Base-by-base conservation (phyloP, 2,888 invertebrate genomes). In the Brachyptera putata region DNA sequence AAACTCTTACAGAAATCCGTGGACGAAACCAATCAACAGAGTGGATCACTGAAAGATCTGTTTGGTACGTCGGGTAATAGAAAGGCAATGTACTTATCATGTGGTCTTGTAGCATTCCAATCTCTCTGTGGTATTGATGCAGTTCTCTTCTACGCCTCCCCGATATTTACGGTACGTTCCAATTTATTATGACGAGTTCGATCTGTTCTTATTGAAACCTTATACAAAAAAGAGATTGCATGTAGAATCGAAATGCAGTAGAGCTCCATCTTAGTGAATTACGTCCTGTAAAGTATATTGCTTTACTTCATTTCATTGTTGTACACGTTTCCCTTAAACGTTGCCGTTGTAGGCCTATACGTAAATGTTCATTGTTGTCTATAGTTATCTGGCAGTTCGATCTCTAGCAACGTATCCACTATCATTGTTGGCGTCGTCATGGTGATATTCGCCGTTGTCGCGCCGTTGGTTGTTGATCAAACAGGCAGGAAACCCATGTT, bases 61-160 rank as follows among this genome's bases (percentile, higher is more conserved):
- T 79, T 75, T 70, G 83, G 78, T 68, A 83, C 84, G 4, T 81
- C 84, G 60, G 81, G 85, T 24, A 86, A 90, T 72, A 84, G 86
- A 65, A 87, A 85, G 70, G 91, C 91, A 0, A 81, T 92, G 69
- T 80, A 89, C 65, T 82, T 88, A 56, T 86, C 86, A 0, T 83
- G 84, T 65, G 83, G 84, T 3, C 78, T 94, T 62, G 87, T 90
- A 56, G 76, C 83, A 66, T 88, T 92, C 75, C 95, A 95, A 72
- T 95, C 95, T 74, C 77, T 91, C 64, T 84, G 85, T 1, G 91
- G 91, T 1, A 87, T 91, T 69, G 90, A 90, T 73, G 87, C 89
- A 0, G 85, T 92, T 1, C 79, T 91, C 1, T 89, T 89, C 73
- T 91, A 89, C 73, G 84, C 30, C 11, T 46, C 87, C 66, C 77